phyloP scores from a whole-genome alignment of 2,888 invertebrate species.

The Stenodema calcarata region DNA sequence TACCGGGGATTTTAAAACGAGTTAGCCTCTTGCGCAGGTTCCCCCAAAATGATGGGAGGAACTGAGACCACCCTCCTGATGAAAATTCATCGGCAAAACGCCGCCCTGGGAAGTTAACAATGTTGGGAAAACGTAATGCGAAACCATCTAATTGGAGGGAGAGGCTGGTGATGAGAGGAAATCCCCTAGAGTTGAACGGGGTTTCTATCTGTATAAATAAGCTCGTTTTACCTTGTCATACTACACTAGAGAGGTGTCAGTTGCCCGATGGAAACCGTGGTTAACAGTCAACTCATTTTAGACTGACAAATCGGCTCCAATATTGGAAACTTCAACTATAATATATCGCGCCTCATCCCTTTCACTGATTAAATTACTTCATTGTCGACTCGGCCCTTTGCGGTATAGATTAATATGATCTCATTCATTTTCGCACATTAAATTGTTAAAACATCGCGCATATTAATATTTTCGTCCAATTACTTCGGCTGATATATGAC shows the following conservation, averaged over 20 bases:
- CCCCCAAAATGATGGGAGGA: not conserved
- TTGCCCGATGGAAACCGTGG: not conserved
- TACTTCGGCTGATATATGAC: not conserved
- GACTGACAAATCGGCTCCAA: conserved; percentile 50
- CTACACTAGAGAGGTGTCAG: not conserved
- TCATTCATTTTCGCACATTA: conserved; percentile 25
- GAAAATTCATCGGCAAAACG: conserved; percentile 31
- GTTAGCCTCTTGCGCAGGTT: conserved; percentile 1
- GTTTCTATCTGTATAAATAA: conserved; percentile 44
- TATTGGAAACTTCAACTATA: conserved; percentile 40
- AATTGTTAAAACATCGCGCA: conserved; percentile 5
- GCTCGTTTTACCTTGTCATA: conserved; percentile 45
- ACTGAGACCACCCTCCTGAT: not conserved
- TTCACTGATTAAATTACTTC: conserved; percentile 47
- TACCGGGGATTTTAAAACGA: conserved; percentile 19
- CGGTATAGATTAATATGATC: conserved; percentile 9
- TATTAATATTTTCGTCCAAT: not conserved
- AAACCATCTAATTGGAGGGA: conserved; percentile 21
- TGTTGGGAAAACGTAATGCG: conserved; percentile 26
- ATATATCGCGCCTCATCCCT: conserved; percentile 27
- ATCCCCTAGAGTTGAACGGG: not conserved
- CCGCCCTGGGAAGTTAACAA: not conserved
- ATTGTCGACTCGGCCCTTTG: not conserved
- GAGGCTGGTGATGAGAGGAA: not conserved
- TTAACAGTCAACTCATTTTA: not conserved